Conservation (phyloP, 2,888 invertebrate genomes). For the Ctena decussata region DNA sequence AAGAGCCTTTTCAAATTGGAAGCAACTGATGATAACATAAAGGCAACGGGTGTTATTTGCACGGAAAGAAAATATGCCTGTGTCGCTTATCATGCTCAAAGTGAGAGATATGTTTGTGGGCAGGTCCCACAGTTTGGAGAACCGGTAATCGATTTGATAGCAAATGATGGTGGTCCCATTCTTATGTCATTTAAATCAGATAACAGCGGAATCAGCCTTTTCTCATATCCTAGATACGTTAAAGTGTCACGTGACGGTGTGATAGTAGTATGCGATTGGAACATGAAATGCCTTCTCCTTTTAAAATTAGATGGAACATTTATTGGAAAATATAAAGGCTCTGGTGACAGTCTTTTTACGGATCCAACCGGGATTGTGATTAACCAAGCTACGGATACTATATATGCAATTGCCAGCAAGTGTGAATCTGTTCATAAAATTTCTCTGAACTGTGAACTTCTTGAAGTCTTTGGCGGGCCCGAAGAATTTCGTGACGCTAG, state of each 20-base stretch:
- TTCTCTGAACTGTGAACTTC: slow-evolving; percentile 43
- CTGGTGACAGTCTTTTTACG: slow-evolving; percentile 42
- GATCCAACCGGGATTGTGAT: slow-evolving; percentile 65
- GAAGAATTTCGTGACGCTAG: slow-evolving; percentile 59
- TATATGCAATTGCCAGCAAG: slow-evolving; percentile 57
- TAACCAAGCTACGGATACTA: slow-evolving; percentile 28
- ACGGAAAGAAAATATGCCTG: slow-evolving; percentile 56
- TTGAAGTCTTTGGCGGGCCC: slow-evolving; percentile 45
- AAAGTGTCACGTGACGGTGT: slow-evolving; percentile 61
- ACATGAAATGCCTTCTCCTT: slow-evolving; percentile 62
- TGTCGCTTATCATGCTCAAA: slow-evolving; percentile 38
- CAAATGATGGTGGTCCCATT: slow-evolving; percentile 51
- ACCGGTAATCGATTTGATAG: slow-evolving; percentile 65
- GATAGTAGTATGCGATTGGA: slow-evolving; percentile 69
- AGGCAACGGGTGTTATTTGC: slow-evolving; percentile 41
- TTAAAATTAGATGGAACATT: slow-evolving; percentile 60
- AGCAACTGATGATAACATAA: slow-evolving; percentile 32
- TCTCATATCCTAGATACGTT: slow-evolving; percentile 68
- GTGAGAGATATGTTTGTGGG: slow-evolving; percentile 63
- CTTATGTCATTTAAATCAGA: slow-evolving; percentile 41
- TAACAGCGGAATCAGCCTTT: slow-evolving; percentile 16
- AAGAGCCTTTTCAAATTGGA: slow-evolving; percentile 54
- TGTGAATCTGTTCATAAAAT: slow-evolving; percentile 49
- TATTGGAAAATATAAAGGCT: slow-evolving; percentile 59
- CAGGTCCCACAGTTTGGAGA: slow-evolving; percentile 67